These are phyloP conservation scores for Belgica antarctica DNA, from an alignment of 2,888 invertebrate species.

Conservation along the genomic window DNA sequence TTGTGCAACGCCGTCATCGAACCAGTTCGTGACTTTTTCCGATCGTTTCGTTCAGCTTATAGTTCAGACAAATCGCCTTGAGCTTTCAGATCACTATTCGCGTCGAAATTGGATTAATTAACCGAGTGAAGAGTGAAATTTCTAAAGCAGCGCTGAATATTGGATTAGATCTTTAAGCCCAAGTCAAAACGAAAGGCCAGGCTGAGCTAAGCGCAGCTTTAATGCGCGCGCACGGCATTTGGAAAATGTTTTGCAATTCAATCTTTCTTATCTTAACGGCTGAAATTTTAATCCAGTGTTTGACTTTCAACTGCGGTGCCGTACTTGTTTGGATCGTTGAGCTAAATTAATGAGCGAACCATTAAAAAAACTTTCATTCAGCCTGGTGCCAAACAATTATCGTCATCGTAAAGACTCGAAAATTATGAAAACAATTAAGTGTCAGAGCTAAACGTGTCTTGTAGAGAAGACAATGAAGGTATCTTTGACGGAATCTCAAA, in stretches of 20 bases:
- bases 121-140: not conserved
- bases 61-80: not conserved
- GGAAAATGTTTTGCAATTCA: not conserved
- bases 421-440: slow-evolving; percentile 6
- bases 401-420: not conserved
- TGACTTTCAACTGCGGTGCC: not conserved
- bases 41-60: not conserved
- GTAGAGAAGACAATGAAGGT: not conserved
- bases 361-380: too few relatives aligned
- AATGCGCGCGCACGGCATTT: slow-evolving; percentile 2
- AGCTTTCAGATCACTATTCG: not conserved
- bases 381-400: not conserved
- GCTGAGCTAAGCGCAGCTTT: not conserved
- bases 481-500: not conserved
- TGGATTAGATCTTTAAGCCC: not conserved
- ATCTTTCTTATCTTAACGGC: not conserved
- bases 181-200: not conserved
- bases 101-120: not conserved
- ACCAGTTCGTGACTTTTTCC: not conserved
- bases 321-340: not conserved
- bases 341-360: too few relatives aligned
- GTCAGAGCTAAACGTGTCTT: not conserved
- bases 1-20: not conserved
- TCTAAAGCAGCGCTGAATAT: not conserved
- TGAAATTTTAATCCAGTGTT: not conserved